phyloP scores from a whole-genome alignment of 2,888 invertebrate species.

The Trissonchulus latispiculum region DNA sequence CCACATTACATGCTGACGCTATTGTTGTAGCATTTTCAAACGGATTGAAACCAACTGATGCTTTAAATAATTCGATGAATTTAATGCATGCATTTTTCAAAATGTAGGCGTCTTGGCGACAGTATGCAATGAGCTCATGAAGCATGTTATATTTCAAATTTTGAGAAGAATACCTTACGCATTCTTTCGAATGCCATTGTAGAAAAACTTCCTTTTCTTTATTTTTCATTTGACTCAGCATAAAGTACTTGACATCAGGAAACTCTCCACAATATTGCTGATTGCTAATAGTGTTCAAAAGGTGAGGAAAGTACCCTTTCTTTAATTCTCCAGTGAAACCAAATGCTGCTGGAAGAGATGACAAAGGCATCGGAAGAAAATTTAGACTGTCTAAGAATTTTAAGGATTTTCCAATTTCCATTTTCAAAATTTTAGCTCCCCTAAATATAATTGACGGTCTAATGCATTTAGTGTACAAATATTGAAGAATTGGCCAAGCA shows the following conservation, averaged over 20 bases:
- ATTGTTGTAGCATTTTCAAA: not conserved
- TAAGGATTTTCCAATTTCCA: not conserved
- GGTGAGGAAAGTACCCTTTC: constrained; percentile 10
- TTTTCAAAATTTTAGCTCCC: not conserved
- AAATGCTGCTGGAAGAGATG: not conserved
- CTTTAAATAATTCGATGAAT: not conserved
- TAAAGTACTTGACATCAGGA: not conserved
- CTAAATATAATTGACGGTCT: not conserved
- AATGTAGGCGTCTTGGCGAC: not conserved
- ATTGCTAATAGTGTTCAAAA: not conserved
- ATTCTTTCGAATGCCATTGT: no score
- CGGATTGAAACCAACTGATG: not conserved
- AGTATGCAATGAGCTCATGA: not conserved
- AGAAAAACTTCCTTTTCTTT: not conserved
- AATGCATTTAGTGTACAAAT: not conserved
- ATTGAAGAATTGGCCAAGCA: not conserved
- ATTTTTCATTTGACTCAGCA: not conserved
- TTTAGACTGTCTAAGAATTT: constrained; percentile 7
- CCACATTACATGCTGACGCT: no score
- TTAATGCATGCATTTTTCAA: not conserved
- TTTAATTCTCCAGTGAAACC: not conserved
- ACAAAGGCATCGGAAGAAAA: not conserved
- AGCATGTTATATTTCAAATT: no score
- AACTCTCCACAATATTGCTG: not conserved
- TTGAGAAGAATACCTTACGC: not conserved